Evolutionary conservation across 2,113 vertebrate species (phyloP).

Genomic region (Odontophorus gujanensis): DNA sequence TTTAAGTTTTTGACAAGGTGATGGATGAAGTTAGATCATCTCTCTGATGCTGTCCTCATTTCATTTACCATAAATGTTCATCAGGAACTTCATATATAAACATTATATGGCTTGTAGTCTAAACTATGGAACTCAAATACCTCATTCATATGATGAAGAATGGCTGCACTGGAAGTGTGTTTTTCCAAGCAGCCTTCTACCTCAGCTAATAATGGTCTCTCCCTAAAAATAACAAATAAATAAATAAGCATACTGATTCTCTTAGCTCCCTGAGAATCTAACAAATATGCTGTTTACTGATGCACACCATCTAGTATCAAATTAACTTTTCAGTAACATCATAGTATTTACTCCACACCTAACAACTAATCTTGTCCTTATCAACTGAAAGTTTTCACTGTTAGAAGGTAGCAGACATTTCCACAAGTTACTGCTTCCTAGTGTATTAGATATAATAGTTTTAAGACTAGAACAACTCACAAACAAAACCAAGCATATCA

Average conservation of each 20-base stretch:
- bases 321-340: neutral
- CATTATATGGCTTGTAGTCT: neutral
- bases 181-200: neutral
- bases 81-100: neutral
- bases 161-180: neutral
- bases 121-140: neutral
- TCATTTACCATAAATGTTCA: neutral
- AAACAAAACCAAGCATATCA: neutral
- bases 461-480: neutral
- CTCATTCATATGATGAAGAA: neutral
- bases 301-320: neutral
- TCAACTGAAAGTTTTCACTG: neutral
- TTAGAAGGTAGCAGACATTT: neutral
- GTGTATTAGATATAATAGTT: neutral
- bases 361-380: neutral
- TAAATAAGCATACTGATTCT: neutral
- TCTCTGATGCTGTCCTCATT: neutral
- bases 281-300: neutral
- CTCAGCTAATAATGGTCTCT: neutral
- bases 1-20: neutral
- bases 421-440: neutral
- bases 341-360: neutral
- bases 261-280: neutral
- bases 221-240: neutral
- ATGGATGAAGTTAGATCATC: neutral